phyloP scores from a whole-genome alignment of 2,113 vertebrate genomes.

The Chaenogobius annularis region DNA sequence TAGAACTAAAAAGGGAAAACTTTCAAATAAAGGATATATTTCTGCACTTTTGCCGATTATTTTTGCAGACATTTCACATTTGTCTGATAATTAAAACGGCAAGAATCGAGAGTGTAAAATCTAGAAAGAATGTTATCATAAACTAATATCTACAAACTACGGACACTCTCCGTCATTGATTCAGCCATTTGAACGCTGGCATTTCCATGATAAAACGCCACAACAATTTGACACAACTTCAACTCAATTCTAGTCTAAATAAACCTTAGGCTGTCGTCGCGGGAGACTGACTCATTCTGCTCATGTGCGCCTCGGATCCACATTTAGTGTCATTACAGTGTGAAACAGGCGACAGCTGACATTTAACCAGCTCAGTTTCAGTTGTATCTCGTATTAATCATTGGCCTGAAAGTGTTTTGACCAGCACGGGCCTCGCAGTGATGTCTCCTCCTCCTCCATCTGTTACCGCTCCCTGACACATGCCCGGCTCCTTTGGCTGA shows the following conservation, averaged over 20 bases:
- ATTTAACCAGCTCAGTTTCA: slow-evolving; percentile 17
- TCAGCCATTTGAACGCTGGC: neutral
- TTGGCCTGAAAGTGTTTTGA: slow-evolving; percentile 9
- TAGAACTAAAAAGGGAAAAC: too few species aligned
- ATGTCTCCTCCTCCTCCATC: slow-evolving; percentile 62
- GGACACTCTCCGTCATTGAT: too few species aligned
- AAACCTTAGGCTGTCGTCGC: neutral
- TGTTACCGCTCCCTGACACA: slow-evolving; percentile 68
- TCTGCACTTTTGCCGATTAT: too few species aligned
- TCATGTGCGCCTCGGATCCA: slow-evolving; percentile 20
- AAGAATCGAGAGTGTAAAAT: too few species aligned
- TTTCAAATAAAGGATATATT: too few species aligned
- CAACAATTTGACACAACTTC: neutral
- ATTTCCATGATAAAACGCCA: neutral
- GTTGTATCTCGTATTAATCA: slow-evolving; percentile 17
- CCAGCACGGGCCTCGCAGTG: slow-evolving; percentile 21
- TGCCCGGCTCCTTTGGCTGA: slow-evolving; percentile 60
- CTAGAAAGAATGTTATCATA: too few species aligned
- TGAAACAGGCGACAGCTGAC: slow-evolving; percentile 38
- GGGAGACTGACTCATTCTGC: slow-evolving; percentile 3
- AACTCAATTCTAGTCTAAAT: neutral
- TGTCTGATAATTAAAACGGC: too few species aligned
- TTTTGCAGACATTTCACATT: too few species aligned
- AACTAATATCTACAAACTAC: too few species aligned
- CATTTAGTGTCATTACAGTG: slow-evolving; percentile 13